Evolutionary conservation across 2,113 vertebrate genomes (phyloP).

Genomic region (Sinocyclocheilus rhinocerous): DNA sequence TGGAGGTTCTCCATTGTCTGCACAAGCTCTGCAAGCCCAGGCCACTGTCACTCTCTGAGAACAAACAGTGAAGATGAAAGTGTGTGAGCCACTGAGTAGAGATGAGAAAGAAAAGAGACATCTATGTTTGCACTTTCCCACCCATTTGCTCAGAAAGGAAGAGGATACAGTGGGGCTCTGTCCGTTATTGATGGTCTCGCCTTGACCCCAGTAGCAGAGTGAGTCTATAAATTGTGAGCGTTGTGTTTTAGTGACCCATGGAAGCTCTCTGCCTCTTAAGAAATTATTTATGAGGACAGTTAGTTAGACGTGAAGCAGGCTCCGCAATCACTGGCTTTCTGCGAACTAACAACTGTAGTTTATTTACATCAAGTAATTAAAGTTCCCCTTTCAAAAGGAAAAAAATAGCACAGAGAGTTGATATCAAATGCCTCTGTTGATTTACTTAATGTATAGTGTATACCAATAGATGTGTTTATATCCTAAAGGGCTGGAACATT

Average conservation of each 20-base stretch:
- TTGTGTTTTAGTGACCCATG: constrained; percentile 65
- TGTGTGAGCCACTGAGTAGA: background rate
- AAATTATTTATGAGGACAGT: constrained; percentile 61
- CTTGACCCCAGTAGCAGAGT: constrained; percentile 65
- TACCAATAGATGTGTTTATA: background rate
- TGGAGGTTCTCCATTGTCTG: constrained; percentile 43
- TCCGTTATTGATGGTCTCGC: constrained; percentile 62
- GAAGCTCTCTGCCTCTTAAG: constrained; percentile 64
- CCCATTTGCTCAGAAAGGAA: constrained; percentile 23
- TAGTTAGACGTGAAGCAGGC: constrained; percentile 59
- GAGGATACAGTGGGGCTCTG: constrained; percentile 52
- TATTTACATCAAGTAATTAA: constrained; percentile 18
- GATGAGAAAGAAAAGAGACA: constrained; percentile 27
- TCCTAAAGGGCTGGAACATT: background rate
- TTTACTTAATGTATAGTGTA: background rate
- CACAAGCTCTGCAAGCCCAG: background rate
- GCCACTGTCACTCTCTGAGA: constrained; percentile 42
- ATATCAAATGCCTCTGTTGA: background rate
- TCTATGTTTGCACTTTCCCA: constrained; percentile 28
- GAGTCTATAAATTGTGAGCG: constrained; percentile 67
- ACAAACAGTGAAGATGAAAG: constrained; percentile 56
- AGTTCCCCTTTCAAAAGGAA: too few species aligned
- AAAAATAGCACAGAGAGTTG: background rate
- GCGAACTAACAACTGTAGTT: background rate
- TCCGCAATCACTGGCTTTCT: constrained; percentile 30